Evolutionary conservation across 2,888 invertebrate species (phyloP).

Genomic region (Hydropsyche betteni): DNA sequence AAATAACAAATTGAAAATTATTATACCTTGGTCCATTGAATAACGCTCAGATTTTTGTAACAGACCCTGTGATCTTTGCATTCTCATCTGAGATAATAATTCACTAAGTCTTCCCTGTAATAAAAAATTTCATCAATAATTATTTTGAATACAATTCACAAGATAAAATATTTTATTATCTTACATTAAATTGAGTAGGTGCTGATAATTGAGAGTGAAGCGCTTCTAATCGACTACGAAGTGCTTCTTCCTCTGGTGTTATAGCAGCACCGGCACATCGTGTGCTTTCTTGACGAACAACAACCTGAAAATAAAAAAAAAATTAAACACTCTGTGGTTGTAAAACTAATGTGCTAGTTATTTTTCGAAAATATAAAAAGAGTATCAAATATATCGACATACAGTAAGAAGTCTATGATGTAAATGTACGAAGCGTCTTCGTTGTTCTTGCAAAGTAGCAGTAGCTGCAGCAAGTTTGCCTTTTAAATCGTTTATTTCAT

Average conservation of each 20-base stretch:
- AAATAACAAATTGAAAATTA: neutral
- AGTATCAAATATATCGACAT: constrained; percentile 47
- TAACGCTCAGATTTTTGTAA: constrained; percentile 76
- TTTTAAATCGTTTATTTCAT: constrained; percentile 80
- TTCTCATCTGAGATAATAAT: constrained; percentile 84
- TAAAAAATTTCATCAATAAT: neutral
- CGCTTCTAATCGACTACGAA: constrained; percentile 87
- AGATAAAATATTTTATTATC: constrained; percentile 50
- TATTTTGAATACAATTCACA: neutral
- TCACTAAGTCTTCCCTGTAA: constrained; percentile 87
- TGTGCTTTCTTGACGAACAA: constrained; percentile 86
- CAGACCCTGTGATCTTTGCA: constrained; percentile 72
- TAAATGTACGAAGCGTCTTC: constrained; percentile 81
- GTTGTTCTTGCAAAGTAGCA: constrained; percentile 83
- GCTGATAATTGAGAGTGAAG: constrained; percentile 88
- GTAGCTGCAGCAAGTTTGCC: constrained; percentile 82
- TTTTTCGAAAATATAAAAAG: too few relatives aligned
- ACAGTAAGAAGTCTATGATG: constrained; percentile 87
- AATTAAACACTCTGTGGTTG: neutral
- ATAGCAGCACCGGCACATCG: constrained; percentile 89
- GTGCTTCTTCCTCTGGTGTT: constrained; percentile 88
- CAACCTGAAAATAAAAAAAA: constrained; percentile 67
- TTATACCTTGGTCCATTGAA: constrained; percentile 75
- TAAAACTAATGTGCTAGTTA: too few relatives aligned
- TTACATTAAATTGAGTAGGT: constrained; percentile 91